Conservation (phyloP, 2,888 invertebrate species). For the Xylota sylvarum region DNA sequence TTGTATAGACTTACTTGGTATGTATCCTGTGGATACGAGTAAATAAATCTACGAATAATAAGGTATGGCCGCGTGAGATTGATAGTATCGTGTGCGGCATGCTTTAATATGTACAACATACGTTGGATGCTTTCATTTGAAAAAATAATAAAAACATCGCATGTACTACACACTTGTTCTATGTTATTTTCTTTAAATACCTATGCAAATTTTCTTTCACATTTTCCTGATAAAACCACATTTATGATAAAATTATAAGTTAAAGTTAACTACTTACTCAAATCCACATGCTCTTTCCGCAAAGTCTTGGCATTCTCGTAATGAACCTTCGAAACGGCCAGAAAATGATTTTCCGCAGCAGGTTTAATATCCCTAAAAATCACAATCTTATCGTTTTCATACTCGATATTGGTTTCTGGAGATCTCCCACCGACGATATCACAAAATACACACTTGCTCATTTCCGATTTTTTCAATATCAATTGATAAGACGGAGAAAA, state of each 20-base stretch:
- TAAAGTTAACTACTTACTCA: conserved; percentile 87
- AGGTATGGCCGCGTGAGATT: too few relatives aligned
- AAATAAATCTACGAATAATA: too few relatives aligned
- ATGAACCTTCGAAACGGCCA: conserved; percentile 92
- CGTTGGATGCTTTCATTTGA: conserved; percentile 26
- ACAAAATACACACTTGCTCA: conserved; percentile 89
- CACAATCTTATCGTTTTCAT: conserved; percentile 90
- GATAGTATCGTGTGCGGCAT: not conserved
- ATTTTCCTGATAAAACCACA: conserved; percentile 1
- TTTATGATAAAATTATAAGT: conserved; percentile 10
- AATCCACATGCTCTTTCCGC: conserved; percentile 87
- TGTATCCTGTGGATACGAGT: too few relatives aligned
- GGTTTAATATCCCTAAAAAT: conserved; percentile 94
- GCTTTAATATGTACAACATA: not conserved
- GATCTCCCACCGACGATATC: conserved; percentile 88
- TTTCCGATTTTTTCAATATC: conserved; percentile 3
- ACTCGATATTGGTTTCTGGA: conserved; percentile 87
- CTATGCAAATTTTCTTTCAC: conserved; percentile 6
- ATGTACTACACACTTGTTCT: conserved; percentile 37
- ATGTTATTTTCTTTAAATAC: conserved; percentile 25
- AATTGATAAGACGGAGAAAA: not conserved
- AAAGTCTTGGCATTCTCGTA: conserved; percentile 91
- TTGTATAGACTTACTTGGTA: too few relatives aligned
- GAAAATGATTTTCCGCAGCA: conserved; percentile 91
- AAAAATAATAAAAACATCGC: conserved; percentile 47